Conservation (phyloP, 2,113 vertebrate species). For the Hiodon alosoides region DNA sequence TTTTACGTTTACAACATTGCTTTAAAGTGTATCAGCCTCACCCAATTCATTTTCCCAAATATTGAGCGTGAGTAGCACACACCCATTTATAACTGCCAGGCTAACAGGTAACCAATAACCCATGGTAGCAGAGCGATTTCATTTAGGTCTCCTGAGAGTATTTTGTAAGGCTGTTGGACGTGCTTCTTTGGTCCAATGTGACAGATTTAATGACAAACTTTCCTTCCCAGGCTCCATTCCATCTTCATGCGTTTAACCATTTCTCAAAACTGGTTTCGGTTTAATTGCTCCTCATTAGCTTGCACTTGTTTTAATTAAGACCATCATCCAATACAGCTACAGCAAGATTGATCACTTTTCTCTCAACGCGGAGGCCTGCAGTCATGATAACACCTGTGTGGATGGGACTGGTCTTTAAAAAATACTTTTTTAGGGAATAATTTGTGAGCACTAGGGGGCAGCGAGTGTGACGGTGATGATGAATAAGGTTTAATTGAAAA, state of each 20-base stretch:
- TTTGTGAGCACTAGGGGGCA: constrained; percentile 3
- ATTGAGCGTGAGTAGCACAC: no score
- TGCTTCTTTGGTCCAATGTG: no score
- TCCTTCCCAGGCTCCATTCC: no score
- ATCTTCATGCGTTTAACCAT: neutral
- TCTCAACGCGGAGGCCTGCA: neutral
- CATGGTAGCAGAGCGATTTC: no score
- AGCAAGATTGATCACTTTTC: neutral
- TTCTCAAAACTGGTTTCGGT: neutral
- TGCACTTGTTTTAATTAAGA: neutral
- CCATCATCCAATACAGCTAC: neutral
- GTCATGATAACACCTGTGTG: neutral
- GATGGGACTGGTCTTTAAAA: neutral
- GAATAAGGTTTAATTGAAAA: constrained; percentile 64
- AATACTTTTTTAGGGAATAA: neutral
- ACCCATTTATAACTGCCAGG: no score
- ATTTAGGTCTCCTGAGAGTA: no score
- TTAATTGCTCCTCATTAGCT: neutral
- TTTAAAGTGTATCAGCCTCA: no score
- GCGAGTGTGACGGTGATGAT: constrained; percentile 47
- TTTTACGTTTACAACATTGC: no score
- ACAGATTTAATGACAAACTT: no score
- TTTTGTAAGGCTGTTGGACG: no score
- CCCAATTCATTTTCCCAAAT: no score
- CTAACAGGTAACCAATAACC: no score